phyloP scores from a whole-genome alignment of 1,140 invertebrate genomes.

The Tetranychus urticae region DNA sequence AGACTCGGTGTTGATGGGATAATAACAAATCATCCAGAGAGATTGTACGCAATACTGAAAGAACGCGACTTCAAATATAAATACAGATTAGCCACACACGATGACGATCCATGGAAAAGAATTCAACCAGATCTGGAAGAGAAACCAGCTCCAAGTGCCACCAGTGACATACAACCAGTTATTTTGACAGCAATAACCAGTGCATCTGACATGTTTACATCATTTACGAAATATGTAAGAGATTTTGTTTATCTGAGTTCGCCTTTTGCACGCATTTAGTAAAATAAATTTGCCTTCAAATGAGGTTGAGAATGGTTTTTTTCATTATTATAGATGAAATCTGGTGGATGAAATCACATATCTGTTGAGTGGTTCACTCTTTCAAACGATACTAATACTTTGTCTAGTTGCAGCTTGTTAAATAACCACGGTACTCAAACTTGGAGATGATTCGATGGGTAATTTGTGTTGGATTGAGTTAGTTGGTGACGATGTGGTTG shows the following conservation, averaged over 20 bases:
- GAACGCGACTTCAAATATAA: slow-evolving; percentile 7
- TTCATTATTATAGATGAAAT: no score
- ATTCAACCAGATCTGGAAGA: neutral
- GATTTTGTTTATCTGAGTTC: neutral
- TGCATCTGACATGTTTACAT: slow-evolving; percentile 3
- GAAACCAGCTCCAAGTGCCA: neutral
- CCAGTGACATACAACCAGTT: neutral
- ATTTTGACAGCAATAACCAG: neutral
- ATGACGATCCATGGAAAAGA: slow-evolving; percentile 11
- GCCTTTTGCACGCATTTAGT: neutral
- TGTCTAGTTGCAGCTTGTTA: slow-evolving; percentile 5
- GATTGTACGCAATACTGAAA: slow-evolving; percentile 7
- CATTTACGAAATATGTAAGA: slow-evolving; percentile 2
- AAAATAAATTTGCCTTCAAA: no score
- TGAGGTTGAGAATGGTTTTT: no score
- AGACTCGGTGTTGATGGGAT: slow-evolving; percentile 13
- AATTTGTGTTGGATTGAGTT: neutral
- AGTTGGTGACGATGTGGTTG: neutral
- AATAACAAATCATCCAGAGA: slow-evolving; percentile 14
- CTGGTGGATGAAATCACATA: no score
- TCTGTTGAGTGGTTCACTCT: neutral
- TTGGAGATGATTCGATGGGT: slow-evolving; percentile 1
- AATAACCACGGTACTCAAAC: slow-evolving; percentile 6
- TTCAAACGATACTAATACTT: neutral
- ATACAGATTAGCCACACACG: slow-evolving; percentile 10